Evolutionary conservation across 2,113 vertebrate genomes (phyloP), one percentile per base, ranked within the genome.

Genomic region (Gymnarchus niloticus): DNA sequence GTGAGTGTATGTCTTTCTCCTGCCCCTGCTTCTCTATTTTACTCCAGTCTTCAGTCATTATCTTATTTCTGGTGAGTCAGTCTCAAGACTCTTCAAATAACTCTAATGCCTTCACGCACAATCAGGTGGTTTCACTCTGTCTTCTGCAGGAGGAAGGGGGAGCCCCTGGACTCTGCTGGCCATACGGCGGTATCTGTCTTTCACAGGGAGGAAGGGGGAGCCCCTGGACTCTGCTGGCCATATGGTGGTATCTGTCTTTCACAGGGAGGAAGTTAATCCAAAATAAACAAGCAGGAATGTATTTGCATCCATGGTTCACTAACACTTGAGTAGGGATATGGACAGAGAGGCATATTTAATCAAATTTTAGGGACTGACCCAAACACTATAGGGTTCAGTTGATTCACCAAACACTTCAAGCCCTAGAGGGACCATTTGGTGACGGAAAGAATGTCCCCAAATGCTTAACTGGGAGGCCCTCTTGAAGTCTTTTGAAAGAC

Each of bases 21-120:
- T 52, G n/a, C 41, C 21, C 19, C 51, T 46, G 10, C 76, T 33
- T 57, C 51, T 78, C 73, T 10, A 23, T 77, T 86, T 87, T 57
- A 78, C 54, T 56, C 37, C 86, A 84, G 69, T 87, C 77, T 87
- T 82, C 65, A 84, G 44, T 87, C 44, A 61, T 78, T 87, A 61
- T 78, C 41, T 57, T 84, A 78, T 57, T 57, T 69, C 59, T 76
- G 61, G 28, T 56, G 51, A 85, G 77, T 54, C 59, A 28, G 37
- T 81, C 86, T 78, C n/a, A 56, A 33, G 52, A 23, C 41, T 61
- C 52, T 28, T 78, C 25, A n/a, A 84, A 51, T 44, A 57, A 12
- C 73, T 59, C 21, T 77, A 52, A 56, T 77, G n/a, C 19, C 41
- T 61, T 51, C 65, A 83, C 23, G 37, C 57, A 82, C 44, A 54